These are phyloP conservation scores for Tipula lateralis DNA, from an alignment of 2,888 invertebrate genomes.

Conservation along the genomic window DNA sequence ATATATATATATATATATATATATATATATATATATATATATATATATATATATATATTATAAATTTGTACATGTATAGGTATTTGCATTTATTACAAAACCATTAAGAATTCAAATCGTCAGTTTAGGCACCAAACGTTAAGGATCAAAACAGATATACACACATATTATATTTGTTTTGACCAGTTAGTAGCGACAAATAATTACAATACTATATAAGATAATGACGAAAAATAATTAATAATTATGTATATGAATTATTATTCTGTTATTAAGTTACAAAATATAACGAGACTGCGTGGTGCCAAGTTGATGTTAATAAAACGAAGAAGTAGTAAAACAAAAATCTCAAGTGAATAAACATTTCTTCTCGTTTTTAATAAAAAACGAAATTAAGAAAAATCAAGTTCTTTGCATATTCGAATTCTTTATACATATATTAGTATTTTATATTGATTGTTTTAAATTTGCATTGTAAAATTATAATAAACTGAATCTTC, in stretches of 20 bases:
- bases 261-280: slow-evolving; percentile 9
- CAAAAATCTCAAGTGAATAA: slow-evolving; percentile 15
- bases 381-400: slow-evolving; percentile 19
- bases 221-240: background rate
- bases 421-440: background rate
- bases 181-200: background rate
- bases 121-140: background rate
- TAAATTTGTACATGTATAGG: too few species aligned
- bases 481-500: background rate
- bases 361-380: background rate
- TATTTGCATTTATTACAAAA: too few species aligned
- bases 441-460: background rate
- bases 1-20: background rate
- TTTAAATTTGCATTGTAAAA: background rate
- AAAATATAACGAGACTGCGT: slow-evolving; percentile 24
- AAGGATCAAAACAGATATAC: background rate
- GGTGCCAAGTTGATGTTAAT: background rate
- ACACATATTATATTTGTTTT: background rate
- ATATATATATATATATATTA: too few species aligned
- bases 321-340: slow-evolving; percentile 5
- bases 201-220: background rate
- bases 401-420: slow-evolving; percentile 19
- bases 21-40: background rate
- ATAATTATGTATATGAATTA: slow-evolving; percentile 1
- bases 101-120: too few species aligned